Base-by-base conservation (phyloP, 2,797 vertebrate genomes). In the Bucorvus abyssinicus region DNA sequence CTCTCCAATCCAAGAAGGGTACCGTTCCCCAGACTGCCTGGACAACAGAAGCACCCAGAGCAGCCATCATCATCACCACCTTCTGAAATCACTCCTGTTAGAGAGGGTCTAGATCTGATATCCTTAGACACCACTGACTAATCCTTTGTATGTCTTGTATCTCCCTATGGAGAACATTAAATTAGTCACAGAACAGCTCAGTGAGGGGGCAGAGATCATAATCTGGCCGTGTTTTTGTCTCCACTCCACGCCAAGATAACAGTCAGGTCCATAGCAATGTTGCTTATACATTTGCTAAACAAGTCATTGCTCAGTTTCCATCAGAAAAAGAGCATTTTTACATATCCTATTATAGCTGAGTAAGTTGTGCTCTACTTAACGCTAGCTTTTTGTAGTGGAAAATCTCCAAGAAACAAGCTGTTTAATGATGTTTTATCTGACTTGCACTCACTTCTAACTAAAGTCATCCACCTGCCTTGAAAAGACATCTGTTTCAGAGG, bases 351-450 rank as follows among this genome's bases (percentile, higher is more conserved):
- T 95, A 95, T 80, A 96, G 91, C 68, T 91, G 87, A 89, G 69
- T 94, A 95, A 93, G 89, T 84, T 82, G 74, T 91, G 90, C 61
- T 96, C 77, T 89, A 95, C 88, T 94, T 92, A 91, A 84, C 89
- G 42, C 44, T 45, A 91, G 75, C 19, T 91, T 96, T 93, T 84
- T 93, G 94, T 88, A 82, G 78, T 96, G 96, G 95, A 96, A 96
- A 93, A 93, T 95, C 94, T 96, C 96, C 94, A 96, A 70, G 94
- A 93, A 96, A 96, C 93, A 95, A 91, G 93, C 40, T 84, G 67
- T 94, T 95, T 93, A 90, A 96, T 12, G 3, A 92, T 93, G 79
- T 87, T 93, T 95, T 95, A 95, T 95, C 93, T 84, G 91, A 89
- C 83, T 81, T 93, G 85, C 22, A 55, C 89, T 92, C 78, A 75